Percentiles rank a stretch among this genome's conserved stretches.
Conservation (phyloP, 1,140 invertebrate genomes). For the Holotrichia oblita region DNA sequence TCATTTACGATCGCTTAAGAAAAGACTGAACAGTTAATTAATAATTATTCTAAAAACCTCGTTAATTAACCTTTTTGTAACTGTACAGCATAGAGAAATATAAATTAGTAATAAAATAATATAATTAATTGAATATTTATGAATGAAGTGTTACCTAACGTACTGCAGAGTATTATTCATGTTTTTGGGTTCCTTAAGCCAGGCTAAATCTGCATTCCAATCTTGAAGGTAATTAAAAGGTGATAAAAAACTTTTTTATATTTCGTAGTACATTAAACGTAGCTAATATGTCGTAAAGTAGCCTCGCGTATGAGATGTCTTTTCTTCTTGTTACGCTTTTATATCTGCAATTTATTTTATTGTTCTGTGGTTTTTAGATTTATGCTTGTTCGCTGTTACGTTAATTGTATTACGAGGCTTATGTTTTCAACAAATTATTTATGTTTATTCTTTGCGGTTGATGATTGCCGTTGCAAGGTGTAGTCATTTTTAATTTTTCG, state of each 20-base stretch:
- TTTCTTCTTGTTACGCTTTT: too few relatives aligned
- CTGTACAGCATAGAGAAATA: neutral
- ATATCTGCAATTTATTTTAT: too few relatives aligned
- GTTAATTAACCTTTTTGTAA: neutral
- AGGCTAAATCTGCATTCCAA: neutral
- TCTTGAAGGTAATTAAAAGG: conserved; percentile 3
- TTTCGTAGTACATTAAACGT: too few relatives aligned
- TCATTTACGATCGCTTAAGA: neutral
- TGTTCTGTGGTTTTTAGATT: too few relatives aligned
- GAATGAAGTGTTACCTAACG: neutral
- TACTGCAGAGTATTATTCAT: neutral
- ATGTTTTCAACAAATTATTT: too few relatives aligned
- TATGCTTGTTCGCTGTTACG: too few relatives aligned
- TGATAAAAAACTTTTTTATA: neutral
- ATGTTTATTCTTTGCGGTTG: too few relatives aligned
- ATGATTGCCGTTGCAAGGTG: too few relatives aligned
- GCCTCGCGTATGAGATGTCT: too few relatives aligned
- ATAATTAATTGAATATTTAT: conserved; percentile 22
- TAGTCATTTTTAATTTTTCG: too few relatives aligned
- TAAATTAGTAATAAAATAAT: conserved; percentile 14
- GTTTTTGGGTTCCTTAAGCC: neutral
- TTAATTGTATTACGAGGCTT: too few relatives aligned
- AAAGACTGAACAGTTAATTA: neutral
- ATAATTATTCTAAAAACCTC: neutral
- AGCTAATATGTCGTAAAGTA: too few relatives aligned